Conservation (phyloP, 2,888 invertebrate species). For the Leucoptera coffeella region DNA sequence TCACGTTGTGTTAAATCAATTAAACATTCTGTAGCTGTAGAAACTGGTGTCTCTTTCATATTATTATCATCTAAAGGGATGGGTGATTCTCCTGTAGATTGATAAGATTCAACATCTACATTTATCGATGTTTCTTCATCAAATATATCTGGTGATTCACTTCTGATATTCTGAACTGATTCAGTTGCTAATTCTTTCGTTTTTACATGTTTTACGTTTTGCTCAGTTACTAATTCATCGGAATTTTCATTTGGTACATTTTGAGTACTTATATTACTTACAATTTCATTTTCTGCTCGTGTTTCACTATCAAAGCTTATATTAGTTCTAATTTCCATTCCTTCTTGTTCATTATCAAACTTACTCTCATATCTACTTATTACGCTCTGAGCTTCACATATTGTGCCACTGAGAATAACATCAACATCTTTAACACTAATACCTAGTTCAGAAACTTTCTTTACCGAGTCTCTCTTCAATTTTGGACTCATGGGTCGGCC, state of each 20-base stretch:
- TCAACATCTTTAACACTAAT: slow-evolving; percentile 29
- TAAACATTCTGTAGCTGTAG: too few species aligned
- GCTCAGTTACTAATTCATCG: too few species aligned
- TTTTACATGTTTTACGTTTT: too few species aligned
- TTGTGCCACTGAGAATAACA: slow-evolving; percentile 23
- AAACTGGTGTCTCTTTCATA: slow-evolving; percentile 25
- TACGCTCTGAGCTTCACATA: slow-evolving; percentile 16
- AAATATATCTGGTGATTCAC: slow-evolving; percentile 40
- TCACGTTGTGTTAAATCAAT: too few species aligned
- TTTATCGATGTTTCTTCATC: slow-evolving; percentile 21
- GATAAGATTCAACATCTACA: too few species aligned
- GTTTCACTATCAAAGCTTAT: background rate
- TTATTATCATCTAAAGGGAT: slow-evolving; percentile 6
- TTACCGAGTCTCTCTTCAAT: slow-evolving; percentile 9
- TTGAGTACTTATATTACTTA: slow-evolving; percentile 4
- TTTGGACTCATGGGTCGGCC: slow-evolving; percentile 56
- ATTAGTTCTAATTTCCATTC: background rate
- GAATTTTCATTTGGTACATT: too few species aligned
- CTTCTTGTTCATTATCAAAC: background rate
- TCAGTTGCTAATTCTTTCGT: too few species aligned
- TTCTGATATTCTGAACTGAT: slow-evolving; percentile 12
- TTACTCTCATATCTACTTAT: slow-evolving; percentile 9
- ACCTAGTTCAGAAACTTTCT: slow-evolving; percentile 21
- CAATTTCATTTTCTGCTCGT: slow-evolving; percentile 1
- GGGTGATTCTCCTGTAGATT: too few species aligned